These are phyloP conservation scores for Zele albiditarsus DNA, from an alignment of 2,888 invertebrate genomes.

Conservation along the genomic window DNA sequence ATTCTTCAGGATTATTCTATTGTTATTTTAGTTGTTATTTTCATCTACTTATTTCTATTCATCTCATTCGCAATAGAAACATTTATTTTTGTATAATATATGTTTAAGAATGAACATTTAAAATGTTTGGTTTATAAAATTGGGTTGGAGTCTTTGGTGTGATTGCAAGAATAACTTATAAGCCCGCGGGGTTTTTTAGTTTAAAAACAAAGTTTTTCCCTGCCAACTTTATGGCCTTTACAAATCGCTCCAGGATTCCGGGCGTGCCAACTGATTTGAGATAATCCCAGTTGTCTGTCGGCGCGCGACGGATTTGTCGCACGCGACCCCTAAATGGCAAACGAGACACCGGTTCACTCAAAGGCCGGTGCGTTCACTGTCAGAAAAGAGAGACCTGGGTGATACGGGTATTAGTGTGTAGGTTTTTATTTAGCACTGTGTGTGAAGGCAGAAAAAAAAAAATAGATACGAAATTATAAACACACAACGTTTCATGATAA, in stretches of 20 bases:
- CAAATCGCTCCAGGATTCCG: conserved; percentile 70
- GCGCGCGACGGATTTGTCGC: conserved; percentile 66
- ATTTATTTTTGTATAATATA: no score
- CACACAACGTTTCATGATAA: conserved; percentile 16
- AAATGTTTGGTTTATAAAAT: background rate
- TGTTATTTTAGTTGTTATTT: conserved; percentile 29
- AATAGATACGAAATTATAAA: conserved; percentile 56
- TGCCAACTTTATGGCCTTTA: conserved; percentile 60
- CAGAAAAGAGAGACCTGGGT: conserved; percentile 51
- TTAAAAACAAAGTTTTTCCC: conserved; percentile 33
- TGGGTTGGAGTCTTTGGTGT: background rate
- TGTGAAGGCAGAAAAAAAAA: conserved; percentile 5
- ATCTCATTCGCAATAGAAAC: no score
- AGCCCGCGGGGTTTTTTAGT: background rate
- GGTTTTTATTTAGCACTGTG: background rate
- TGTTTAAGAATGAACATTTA: background rate
- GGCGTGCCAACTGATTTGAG: conserved; percentile 67
- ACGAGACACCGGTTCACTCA: conserved; percentile 40
- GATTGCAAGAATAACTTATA: background rate
- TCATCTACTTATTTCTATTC: conserved; percentile 40
- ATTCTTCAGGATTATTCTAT: conserved; percentile 29
- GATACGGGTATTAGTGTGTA: background rate
- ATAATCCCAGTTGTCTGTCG: conserved; percentile 60
- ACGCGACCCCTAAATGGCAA: conserved; percentile 67
- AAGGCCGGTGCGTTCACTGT: conserved; percentile 41